Base-by-base conservation (phyloP, 1,140 invertebrate genomes). In the Magallana ariakensis region DNA sequence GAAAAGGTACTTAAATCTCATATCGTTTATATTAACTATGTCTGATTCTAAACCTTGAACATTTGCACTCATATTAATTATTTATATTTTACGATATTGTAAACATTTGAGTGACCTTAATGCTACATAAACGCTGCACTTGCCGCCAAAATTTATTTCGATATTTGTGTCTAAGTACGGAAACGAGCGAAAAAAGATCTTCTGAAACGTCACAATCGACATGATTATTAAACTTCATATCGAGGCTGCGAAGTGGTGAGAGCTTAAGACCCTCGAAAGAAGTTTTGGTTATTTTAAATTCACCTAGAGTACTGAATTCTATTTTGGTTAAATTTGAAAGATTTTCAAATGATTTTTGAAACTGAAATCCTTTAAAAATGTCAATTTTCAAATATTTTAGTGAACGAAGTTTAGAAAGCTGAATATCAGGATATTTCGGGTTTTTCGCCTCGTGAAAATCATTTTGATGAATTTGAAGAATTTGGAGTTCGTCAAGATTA, bases 381-480 rank as follows among this genome's bases (percentile, higher is more conserved):
- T 62, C 58, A n/a, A 16, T 62, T 19, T 62, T 19, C 58, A 62
- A 19, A 19, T 19, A n/a, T n/a, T 19, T 7, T 19, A 62, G 9
- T 8, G 58, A 62, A 16, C 19, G 58, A 62, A 62, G 58, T 62
- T 16, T 19, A 16, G 58, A 62, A 62, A 62, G 58, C 19, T 16
- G 16, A 62, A 62, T 19, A 62, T 16, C 16, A 16, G 58, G 58
- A 19, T 62, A 62, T 19, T 7, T 62, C 6, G 16, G 16, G 7
- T 62, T 46, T 46, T 46, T 46, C 33, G 33, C 58, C 5, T 16
- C 1, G 7, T n/a, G 7, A 16, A 62, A 62, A 62, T 62, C 19
- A 62, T 62, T 62, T n/a, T 62, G 58, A 62, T 62, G 16, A 62
- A 62, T 62, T 62, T 62, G 16, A 62, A 62, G 58, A 19, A n/a